These are phyloP conservation scores for Chionomys nivalis DNA, from an alignment of 2,113 vertebrate genomes.

Conservation along the genomic window DNA sequence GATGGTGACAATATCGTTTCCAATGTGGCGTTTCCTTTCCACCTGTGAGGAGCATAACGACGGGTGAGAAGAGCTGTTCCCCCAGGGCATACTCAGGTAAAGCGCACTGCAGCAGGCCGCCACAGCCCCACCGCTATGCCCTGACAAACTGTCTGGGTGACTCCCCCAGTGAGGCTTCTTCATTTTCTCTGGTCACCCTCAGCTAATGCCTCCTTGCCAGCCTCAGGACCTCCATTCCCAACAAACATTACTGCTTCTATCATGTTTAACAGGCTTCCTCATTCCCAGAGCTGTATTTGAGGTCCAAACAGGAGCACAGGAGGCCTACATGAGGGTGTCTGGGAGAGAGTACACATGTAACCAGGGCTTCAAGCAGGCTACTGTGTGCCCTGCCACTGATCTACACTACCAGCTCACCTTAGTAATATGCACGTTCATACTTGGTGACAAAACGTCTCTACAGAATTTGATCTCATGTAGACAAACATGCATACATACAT, in stretches of 20 bases:
- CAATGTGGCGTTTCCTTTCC: conserved; percentile 98
- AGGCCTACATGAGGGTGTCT: neutral
- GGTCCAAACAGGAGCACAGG: neutral
- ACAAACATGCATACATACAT: neutral
- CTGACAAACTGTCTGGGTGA: neutral
- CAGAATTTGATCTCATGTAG: neutral
- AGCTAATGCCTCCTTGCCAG: neutral
- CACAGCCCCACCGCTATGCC: too few relatives aligned
- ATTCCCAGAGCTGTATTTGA: neutral
- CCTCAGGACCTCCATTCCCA: neutral
- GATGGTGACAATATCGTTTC: conserved; percentile 98
- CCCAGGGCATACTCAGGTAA: neutral
- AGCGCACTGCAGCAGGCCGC: rapidly evolving
- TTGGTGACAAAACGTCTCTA: neutral
- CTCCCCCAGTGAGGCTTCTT: neutral
- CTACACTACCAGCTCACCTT: neutral
- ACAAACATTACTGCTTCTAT: neutral
- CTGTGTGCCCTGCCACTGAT: neutral
- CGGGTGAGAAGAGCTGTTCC: neutral
- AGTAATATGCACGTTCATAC: neutral
- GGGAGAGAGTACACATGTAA: neutral
- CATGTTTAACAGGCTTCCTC: rapidly evolving
- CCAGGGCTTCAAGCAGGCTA: neutral
- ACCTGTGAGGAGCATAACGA: conserved; percentile 87
- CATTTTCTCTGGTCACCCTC: neutral